A percentile compares a stretch with the other conserved stretches of the same genome.
Evolutionary conservation across 2,888 invertebrate genomes (phyloP).

Genomic region (Troglohyphantes excavatus): DNA sequence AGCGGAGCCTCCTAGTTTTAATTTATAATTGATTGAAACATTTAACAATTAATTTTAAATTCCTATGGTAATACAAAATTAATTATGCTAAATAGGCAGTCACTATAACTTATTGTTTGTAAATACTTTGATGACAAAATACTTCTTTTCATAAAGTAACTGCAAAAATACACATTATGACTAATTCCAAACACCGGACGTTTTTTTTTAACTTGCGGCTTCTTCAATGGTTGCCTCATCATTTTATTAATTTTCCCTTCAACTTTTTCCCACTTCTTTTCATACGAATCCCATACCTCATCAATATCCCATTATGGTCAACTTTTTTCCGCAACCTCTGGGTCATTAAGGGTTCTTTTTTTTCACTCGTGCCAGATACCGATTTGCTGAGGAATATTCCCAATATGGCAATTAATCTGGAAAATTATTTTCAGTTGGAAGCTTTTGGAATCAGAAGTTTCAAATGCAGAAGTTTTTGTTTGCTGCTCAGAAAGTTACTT

Average conservation of each 20-base stretch:
- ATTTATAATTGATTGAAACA: too few relatives aligned
- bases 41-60: too few relatives aligned
- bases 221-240: neutral
- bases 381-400: neutral
- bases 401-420: conserved; percentile 31
- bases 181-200: neutral
- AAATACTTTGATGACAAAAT: neutral
- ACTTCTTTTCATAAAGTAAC: neutral
- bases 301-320: conserved; percentile 22
- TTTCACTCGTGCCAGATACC: neutral
- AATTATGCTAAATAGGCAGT: too few relatives aligned
- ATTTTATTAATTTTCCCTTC: neutral
- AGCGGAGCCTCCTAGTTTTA: too few relatives aligned
- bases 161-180: neutral
- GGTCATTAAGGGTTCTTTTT: neutral
- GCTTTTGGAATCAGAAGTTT: neutral
- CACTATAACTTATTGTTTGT: too few relatives aligned
- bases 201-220: neutral
- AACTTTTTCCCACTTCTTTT: neutral
- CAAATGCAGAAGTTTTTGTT: neutral
- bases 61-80: too few relatives aligned
- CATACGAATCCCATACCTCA: neutral
- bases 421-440: conserved; percentile 19
- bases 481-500: too few relatives aligned
- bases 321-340: neutral